Evolutionary conservation across 2,113 vertebrate genomes (phyloP), one percentile per base, ranked within the genome.

Genomic region (Otus sunia): DNA sequence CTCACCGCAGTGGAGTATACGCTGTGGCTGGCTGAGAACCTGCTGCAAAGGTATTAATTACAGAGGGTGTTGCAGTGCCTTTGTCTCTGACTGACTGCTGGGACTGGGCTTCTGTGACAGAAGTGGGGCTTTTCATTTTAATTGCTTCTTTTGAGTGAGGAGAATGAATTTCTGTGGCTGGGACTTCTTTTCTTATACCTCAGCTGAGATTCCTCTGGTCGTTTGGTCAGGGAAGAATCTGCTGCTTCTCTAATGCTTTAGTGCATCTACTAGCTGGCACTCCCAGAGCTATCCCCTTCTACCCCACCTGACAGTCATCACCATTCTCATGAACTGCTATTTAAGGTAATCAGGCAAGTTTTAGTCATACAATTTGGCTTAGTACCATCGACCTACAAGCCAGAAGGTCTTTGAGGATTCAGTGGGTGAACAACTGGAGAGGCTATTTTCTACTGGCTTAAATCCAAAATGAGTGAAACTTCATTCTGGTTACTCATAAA

Each of bases 401-500:
- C 37, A 90, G 53, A 53, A 78, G 12, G 20, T 75, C 62, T 94
- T 49, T 76, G 69, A 87, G 80, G 45, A 75, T 94, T 92, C 60
- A 58, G 64, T 25, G 39, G 36, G 22, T 85, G 91, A 95, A 53
- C 73, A 83, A 20, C 76, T 82, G 83, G 74, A 89, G 84, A 59
- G 58, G 11, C 79, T 94, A 16, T 90, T 94, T 94, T 90, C 77
- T 95, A 22, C 53, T 94, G 91, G 50, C 69, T 76, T 68, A 64
- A 89, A 39, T 92, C 58, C 86, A 69, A 81, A 89, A 79, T 88
- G 41, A 67, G 72, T 90, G 50, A 90, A 94, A 66, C 69, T 86
- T 92, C 86, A 47, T 91, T 92, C 62, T 82, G 60, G 25, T 92
- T 94, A 39, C 55, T 97, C 69, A 84, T 78, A 75, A 91, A 82